phyloP scores from a whole-genome alignment of 2,113 vertebrate species.

The Antennarius striatus region DNA sequence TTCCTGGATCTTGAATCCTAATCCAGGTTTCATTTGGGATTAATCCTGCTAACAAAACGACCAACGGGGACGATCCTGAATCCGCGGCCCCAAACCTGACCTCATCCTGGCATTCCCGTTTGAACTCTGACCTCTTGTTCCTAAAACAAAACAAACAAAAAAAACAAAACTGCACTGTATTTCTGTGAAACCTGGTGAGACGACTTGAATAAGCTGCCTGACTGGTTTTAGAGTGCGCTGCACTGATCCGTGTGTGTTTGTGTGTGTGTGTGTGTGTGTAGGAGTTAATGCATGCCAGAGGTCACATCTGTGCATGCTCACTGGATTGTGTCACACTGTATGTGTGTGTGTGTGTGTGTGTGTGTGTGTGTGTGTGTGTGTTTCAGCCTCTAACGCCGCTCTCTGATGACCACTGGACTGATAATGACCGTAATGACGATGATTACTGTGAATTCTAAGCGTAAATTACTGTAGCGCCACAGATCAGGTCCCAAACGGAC shows the following conservation, averaged over 20 bases:
- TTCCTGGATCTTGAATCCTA: no score
- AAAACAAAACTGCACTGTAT: no score
- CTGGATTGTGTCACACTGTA: constrained; percentile 58
- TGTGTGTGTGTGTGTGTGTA: constrained; percentile 21
- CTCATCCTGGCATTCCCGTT: no score
- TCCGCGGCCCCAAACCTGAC: no score
- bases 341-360: constrained; percentile 29
- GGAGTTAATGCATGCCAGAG: constrained; percentile 49
- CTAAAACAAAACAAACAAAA: no score
- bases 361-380: constrained; percentile 27
- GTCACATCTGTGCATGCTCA: constrained; percentile 61
- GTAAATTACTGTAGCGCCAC: constrained; percentile 2
- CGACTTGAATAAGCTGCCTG: no score
- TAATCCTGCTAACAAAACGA: background rate
- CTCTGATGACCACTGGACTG: constrained; percentile 28
- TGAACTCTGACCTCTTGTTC: no score
- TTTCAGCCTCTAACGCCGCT: constrained; percentile 7
- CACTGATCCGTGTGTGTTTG: no score
- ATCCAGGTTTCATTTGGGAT: no score
- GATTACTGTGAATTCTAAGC: constrained; percentile 36
- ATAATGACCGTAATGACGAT: constrained; percentile 13
- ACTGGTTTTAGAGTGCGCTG: no score
- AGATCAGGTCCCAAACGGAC: constrained; percentile 17
- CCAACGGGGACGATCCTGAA: no score
- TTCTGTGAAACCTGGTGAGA: no score